Percentiles rank a stretch among this genome's conserved stretches.
These are phyloP conservation scores for Neolamprologus sp. DNA, from an alignment of 2,113 vertebrate species.

Conservation along the genomic window DNA sequence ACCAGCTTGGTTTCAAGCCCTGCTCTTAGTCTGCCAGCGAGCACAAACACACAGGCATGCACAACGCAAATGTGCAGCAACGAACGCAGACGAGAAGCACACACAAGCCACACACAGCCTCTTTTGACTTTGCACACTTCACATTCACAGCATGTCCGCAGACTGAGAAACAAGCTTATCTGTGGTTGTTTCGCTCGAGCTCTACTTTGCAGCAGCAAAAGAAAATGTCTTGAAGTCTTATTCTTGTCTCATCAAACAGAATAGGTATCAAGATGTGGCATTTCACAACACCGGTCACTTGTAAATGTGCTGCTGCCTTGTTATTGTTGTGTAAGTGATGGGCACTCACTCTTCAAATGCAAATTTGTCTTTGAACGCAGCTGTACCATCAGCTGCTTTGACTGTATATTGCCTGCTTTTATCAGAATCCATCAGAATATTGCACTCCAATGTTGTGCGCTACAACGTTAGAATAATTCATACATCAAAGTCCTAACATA, in stretches of 20 bases:
- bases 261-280: constrained; percentile 17
- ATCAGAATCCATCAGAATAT: constrained; percentile 15
- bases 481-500: constrained; percentile 10
- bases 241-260: constrained; percentile 30
- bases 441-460: neutral
- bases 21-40: neutral
- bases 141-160: constrained; percentile 30
- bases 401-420: neutral
- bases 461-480: neutral
- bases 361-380: constrained; percentile 10
- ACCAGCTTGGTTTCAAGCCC: constrained; percentile 26
- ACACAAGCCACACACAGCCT: constrained; percentile 13
- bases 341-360: constrained; percentile 9
- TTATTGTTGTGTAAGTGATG: constrained; percentile 20
- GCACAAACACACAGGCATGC: neutral
- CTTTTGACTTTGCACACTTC: constrained; percentile 40
- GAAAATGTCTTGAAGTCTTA: constrained; percentile 25
- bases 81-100: neutral
- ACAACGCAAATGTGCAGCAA: neutral
- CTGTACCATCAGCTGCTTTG: neutral
- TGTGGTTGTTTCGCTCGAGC: constrained; percentile 17
- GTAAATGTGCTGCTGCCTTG: neutral
- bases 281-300: constrained; percentile 5
- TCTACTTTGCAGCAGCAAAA: constrained; percentile 12
- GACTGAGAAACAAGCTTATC: constrained; percentile 32